These are phyloP conservation scores for Ceratoteleas bidentatus DNA, from an alignment of 1,140 invertebrate genomes.

Conservation along the genomic window DNA sequence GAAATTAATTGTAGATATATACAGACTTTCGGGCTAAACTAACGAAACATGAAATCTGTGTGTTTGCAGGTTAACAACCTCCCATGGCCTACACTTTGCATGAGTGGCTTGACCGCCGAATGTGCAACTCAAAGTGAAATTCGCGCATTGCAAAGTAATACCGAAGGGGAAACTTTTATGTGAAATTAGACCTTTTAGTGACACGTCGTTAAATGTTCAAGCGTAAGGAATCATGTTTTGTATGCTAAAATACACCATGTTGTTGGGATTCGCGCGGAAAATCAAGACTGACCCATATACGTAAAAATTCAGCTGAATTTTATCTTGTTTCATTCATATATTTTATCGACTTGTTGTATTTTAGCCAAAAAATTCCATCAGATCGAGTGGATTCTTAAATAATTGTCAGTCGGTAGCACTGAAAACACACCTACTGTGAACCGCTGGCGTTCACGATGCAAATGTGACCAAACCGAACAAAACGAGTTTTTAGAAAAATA, in stretches of 20 bases:
- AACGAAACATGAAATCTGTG: slow-evolving; percentile 7
- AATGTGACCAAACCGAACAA: no score
- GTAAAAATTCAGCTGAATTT: slow-evolving; percentile 13
- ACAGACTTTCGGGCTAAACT: no score
- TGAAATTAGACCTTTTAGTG: slow-evolving; percentile 30
- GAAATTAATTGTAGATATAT: no score
- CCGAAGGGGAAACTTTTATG: slow-evolving; percentile 39
- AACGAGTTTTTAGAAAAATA: no score
- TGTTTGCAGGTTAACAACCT: slow-evolving; percentile 38
- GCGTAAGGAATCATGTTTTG: slow-evolving; percentile 21
- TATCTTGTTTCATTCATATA: slow-evolving; percentile 3
- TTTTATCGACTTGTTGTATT: slow-evolving; percentile 45
- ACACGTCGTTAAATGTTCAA: slow-evolving; percentile 35
- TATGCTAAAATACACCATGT: slow-evolving; percentile 53
- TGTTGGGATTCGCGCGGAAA: slow-evolving; percentile 16
- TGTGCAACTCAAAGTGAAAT: slow-evolving; percentile 18
- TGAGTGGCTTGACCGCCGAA: slow-evolving; percentile 14
- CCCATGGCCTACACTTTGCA: slow-evolving; percentile 29
- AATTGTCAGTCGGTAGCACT: no score
- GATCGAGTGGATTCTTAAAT: neutral
- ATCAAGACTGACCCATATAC: slow-evolving; percentile 46
- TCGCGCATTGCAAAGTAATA: slow-evolving; percentile 22
- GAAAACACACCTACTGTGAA: neutral
- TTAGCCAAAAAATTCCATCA: slow-evolving; percentile 20
- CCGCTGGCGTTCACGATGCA: neutral